Base-by-base conservation (phyloP, 2,113 vertebrate species). In the Noturus placidus region DNA sequence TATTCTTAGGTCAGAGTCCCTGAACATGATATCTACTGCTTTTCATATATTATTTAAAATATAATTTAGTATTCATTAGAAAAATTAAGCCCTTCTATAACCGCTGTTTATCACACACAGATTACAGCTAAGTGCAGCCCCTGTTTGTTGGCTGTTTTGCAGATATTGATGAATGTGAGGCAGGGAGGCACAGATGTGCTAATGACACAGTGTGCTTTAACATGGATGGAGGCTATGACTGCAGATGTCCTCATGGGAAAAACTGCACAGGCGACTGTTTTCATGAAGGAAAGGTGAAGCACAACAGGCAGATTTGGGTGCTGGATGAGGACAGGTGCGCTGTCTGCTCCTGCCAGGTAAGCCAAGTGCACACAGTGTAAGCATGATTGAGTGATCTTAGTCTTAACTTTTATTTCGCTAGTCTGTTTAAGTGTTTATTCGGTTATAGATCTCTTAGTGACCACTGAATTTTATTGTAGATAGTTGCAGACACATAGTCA, bases 191-290 rank as follows among this genome's bases (percentile, higher is more conserved):
- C 93, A 97, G 95, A 94, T 99, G 98, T 91, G 96, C 97, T 94
- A 99, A 99, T 84, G 98, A 99, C 92, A 99, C 98, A 0, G 92
- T 99, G 94, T 99, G 98, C 95, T 98, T 99, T 94, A 99, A 99
- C 95, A 89, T 99, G 96, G 98, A 99, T 70, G 98, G 98, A 11
- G 97, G 98, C 8, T 99, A 98, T 3, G 98, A 99, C 91, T 99
- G 98, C 79, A 96, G 98, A n/a, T 99, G 98, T 93, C 98, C 98
- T 46, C 98, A 99, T 14, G 98, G 98, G 20, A 97, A 96, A 93
- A 99, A 99, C 90, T 99, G 98, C 95, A 97, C 97, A 0, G 98
- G 98, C 2, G 98, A 99, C 93, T 99, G 98, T 89, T 93, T 97
- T 91, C 97, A 99, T 61, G 97, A 97, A 87, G 96, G 96, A 65